A percentile compares a stretch with the other conserved stretches of the same genome.
These are phyloP conservation scores for Pitta sordida DNA, from an alignment of 2,113 vertebrate species.

Conservation along the genomic window DNA sequence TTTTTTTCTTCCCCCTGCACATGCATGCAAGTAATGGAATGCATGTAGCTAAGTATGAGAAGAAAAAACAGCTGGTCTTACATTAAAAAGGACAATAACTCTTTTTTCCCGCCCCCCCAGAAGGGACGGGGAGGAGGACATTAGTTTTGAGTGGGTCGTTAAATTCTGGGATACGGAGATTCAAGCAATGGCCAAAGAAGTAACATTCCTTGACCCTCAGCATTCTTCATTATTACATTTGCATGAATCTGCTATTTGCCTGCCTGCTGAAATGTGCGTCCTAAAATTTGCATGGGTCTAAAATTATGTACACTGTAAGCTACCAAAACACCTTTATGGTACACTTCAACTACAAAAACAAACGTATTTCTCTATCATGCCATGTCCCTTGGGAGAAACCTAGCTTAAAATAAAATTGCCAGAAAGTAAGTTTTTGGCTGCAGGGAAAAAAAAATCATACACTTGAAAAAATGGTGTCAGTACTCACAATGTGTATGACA, in stretches of 20 bases:
- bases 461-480: not conserved
- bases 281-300: not conserved
- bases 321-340: not conserved
- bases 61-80: not conserved
- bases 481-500: not conserved
- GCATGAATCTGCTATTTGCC: not conserved
- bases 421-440: not conserved
- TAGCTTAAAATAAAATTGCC: not conserved
- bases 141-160: not conserved
- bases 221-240: not conserved
- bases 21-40: not conserved
- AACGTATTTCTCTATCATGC: not conserved
- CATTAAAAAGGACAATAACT: not conserved
- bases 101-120: not conserved
- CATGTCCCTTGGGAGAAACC: not conserved
- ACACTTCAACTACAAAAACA: not conserved
- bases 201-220: not conserved
- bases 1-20: accelerated
- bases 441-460: not conserved
- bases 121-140: not conserved
- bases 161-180: not conserved
- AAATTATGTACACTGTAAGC: not conserved
- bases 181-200: not conserved
- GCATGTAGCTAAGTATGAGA: not conserved
- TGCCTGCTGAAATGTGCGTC: not conserved